A percentile compares a stretch with the other conserved stretches of the same genome.
phyloP scores from a whole-genome alignment of 2,797 vertebrate genomes.

The Chelon labrosus region DNA sequence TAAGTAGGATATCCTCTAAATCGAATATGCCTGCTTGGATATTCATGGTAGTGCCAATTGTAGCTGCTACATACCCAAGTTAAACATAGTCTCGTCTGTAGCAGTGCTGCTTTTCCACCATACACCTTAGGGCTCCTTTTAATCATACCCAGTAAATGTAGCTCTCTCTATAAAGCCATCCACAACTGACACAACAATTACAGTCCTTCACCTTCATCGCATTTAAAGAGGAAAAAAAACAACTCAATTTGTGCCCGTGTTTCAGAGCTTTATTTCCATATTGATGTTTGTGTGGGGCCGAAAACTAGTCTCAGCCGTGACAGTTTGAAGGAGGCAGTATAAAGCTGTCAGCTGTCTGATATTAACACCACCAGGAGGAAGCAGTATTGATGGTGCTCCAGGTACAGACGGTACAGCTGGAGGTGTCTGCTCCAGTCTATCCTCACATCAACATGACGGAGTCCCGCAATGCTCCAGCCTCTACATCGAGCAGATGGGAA shows the following conservation, averaged over 20 bases:
- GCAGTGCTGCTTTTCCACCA: slow-evolving; percentile 26
- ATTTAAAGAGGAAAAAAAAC: slow-evolving; percentile 11
- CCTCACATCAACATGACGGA: slow-evolving; percentile 54
- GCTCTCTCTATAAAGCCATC: slow-evolving; percentile 24
- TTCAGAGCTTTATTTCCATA: slow-evolving; percentile 50
- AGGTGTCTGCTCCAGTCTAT: slow-evolving; percentile 73
- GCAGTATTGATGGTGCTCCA: slow-evolving; percentile 38
- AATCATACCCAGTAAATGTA: slow-evolving; percentile 15
- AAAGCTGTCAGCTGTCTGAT: slow-evolving; percentile 54
- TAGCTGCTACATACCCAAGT: background rate
- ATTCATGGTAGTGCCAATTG: background rate
- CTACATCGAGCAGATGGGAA: slow-evolving; percentile 70
- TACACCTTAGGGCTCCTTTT: slow-evolving; percentile 3
- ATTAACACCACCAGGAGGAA: slow-evolving; percentile 43
- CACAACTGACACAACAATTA: slow-evolving; percentile 47
- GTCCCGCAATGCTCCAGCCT: slow-evolving; percentile 18
- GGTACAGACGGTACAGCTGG: slow-evolving; percentile 70
- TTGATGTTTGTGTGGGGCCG: slow-evolving; percentile 40
- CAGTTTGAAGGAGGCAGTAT: slow-evolving; percentile 1
- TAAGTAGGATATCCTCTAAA: no score
- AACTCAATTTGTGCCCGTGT: slow-evolving; percentile 24
- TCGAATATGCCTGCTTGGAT: background rate
- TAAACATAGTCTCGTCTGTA: background rate
- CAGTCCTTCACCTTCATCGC: slow-evolving; percentile 21
- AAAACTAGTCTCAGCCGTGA: slow-evolving; percentile 18